phyloP scores from a whole-genome alignment of 2,797 vertebrate genomes.

The Gouania willdenowi region DNA sequence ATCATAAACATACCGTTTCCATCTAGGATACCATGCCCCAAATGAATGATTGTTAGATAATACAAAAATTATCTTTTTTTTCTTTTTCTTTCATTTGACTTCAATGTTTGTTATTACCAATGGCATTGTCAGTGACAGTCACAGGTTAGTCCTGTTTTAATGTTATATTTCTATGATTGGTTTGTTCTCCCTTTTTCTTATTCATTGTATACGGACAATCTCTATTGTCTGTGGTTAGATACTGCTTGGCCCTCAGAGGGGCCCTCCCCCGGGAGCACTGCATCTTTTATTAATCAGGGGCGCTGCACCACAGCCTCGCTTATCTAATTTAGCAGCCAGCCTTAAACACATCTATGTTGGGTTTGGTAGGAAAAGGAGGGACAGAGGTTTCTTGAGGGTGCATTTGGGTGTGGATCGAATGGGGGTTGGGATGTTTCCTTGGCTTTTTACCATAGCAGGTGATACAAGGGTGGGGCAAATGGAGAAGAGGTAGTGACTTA shows the following conservation, averaged over 20 bases:
- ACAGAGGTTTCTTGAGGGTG: constrained; percentile 50
- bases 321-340: constrained; percentile 84
- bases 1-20: too few species aligned
- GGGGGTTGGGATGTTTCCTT: constrained; percentile 33
- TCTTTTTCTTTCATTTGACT: constrained; percentile 26
- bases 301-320: constrained; percentile 74
- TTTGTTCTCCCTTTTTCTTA: constrained; percentile 77
- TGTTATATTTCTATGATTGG: constrained; percentile 78
- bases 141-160: constrained; percentile 60
- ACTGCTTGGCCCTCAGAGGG: constrained; percentile 63
- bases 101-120: constrained; percentile 56
- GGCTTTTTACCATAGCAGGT: constrained; percentile 48
- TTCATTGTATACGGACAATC: constrained; percentile 72
- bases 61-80: constrained; percentile 53
- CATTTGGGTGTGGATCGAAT: constrained; percentile 40
- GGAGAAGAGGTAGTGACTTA: constrained; percentile 60
- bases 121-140: constrained; percentile 53
- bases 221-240: constrained; percentile 72
- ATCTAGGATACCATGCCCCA: constrained; percentile 32
- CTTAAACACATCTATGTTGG: constrained; percentile 70
- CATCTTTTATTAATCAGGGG: constrained; percentile 87
- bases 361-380: constrained; percentile 55
- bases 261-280: constrained; percentile 73
- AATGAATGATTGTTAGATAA: constrained; percentile 67
- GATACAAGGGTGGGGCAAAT: constrained; percentile 14